A percentile compares a stretch with the other conserved stretches of the same genome.
Conservation (phyloP, 1,140 invertebrate species). For the Radopholus similis region DNA sequence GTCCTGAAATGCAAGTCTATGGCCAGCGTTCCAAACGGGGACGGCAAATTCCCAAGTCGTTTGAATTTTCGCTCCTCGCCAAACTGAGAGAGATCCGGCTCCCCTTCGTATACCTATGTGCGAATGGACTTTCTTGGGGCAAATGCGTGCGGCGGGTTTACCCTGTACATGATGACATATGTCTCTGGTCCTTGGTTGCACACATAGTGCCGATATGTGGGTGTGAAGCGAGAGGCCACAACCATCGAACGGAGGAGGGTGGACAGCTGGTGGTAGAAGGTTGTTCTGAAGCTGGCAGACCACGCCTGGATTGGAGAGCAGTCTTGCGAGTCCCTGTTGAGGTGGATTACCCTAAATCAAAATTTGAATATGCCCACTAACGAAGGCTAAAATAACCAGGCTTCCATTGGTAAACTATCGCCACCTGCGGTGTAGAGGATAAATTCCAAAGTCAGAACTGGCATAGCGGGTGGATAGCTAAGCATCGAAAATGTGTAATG, state of each 20-base stretch:
- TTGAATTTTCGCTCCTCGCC: slow-evolving; percentile 36
- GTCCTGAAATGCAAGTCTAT: slow-evolving; percentile 33
- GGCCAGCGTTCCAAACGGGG: slow-evolving; percentile 33
- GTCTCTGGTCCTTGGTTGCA: slow-evolving; percentile 38
- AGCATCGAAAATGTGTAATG: background rate
- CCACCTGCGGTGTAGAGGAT: slow-evolving; percentile 47
- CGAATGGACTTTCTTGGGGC: background rate
- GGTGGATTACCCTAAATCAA: slow-evolving; percentile 27
- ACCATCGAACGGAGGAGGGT: slow-evolving; percentile 39
- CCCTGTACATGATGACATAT: slow-evolving; percentile 45
- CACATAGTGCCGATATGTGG: slow-evolving; percentile 44
- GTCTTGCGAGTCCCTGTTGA: slow-evolving; percentile 24
- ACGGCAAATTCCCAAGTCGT: slow-evolving; percentile 27
- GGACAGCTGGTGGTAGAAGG: slow-evolving; percentile 43
- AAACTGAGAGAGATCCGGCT: slow-evolving; percentile 26
- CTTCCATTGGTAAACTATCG: slow-evolving; percentile 38
- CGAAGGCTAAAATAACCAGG: slow-evolving; percentile 35
- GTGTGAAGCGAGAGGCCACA: slow-evolving; percentile 41
- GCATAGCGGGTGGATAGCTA: slow-evolving; percentile 36
- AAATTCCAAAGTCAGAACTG: slow-evolving; percentile 37
- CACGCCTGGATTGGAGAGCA: slow-evolving; percentile 28
- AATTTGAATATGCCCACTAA: background rate
- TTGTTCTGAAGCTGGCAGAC: slow-evolving; percentile 1
- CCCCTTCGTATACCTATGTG: slow-evolving; percentile 24
- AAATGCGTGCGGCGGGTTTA: slow-evolving; percentile 10